Percentiles rank a stretch among this genome's conserved stretches.
phyloP scores from a whole-genome alignment of 2,797 vertebrate genomes.

The Thaleichthys pacificus region DNA sequence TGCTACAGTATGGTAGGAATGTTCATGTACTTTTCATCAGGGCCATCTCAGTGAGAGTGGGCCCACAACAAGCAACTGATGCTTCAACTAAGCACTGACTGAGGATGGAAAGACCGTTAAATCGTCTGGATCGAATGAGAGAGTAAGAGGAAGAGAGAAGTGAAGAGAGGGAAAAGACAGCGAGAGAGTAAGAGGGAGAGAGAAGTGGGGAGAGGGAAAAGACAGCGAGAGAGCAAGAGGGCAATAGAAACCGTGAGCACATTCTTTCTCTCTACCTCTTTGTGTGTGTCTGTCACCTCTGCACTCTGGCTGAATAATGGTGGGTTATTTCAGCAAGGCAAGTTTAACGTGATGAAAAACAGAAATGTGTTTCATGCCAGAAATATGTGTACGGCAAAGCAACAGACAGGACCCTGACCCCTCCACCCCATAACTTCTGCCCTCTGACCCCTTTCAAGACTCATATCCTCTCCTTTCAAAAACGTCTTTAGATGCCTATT shows the following conservation, averaged over 20 bases:
- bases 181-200: neutral
- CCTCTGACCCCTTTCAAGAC: neutral
- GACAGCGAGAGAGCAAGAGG: neutral
- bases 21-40: neutral
- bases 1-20: no score
- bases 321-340: neutral
- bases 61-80: slow-evolving; percentile 30
- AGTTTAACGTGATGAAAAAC: neutral
- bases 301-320: neutral
- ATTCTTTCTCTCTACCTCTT: neutral
- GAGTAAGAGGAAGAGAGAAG: neutral
- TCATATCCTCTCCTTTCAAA: neutral
- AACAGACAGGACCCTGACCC: neutral
- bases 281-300: neutral
- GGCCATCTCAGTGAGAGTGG: slow-evolving; percentile 6
- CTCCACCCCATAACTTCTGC: neutral
- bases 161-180: no score
- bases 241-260: neutral
- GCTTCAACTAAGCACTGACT: neutral
- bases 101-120: neutral
- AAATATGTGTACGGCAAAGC: neutral
- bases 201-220: neutral
- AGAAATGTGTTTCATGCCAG: no score
- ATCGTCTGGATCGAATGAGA: slow-evolving; percentile 8
- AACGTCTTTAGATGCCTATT: neutral